Evolutionary conservation across 2,888 invertebrate species (phyloP).

Genomic region (Lasioglossum morio): DNA sequence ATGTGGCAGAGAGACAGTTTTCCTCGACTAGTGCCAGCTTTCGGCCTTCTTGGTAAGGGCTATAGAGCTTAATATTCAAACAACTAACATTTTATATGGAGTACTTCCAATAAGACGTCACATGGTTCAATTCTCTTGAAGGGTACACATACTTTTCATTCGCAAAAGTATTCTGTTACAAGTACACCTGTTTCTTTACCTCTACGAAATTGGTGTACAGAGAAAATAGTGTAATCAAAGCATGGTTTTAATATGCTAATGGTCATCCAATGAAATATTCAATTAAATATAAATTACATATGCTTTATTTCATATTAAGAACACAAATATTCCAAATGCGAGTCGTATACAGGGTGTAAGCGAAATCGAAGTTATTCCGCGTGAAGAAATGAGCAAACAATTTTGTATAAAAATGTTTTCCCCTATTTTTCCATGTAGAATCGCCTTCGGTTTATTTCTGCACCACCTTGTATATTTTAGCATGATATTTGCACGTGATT

Average conservation of each 20-base stretch:
- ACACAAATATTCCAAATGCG: conserved; percentile 35
- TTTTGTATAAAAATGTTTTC: background rate
- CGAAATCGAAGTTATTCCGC: background rate
- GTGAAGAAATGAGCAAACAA: background rate
- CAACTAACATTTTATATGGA: conserved; percentile 29
- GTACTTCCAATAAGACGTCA: conserved; percentile 24
- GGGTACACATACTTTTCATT: conserved; percentile 8
- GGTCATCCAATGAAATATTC: conserved; percentile 21
- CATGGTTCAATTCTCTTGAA: background rate
- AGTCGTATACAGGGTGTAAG: conserved; percentile 28
- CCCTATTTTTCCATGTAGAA: background rate
- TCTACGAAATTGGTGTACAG: background rate
- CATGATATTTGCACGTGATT: conserved; percentile 53
- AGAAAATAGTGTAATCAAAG: conserved; percentile 3
- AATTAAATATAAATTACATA: conserved; percentile 21
- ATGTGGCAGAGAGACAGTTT: conserved; percentile 80
- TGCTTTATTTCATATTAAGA: background rate
- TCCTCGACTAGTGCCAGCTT: conserved; percentile 80
- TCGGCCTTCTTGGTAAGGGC: conserved; percentile 81
- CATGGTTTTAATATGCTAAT: conserved; percentile 17
- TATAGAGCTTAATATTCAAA: conserved; percentile 62
- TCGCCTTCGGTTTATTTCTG: background rate
- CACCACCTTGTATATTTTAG: conserved; percentile 25
- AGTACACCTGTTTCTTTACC: background rate
- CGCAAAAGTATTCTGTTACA: conserved; percentile 1